Evolutionary conservation across 2,797 vertebrate species (phyloP).

Genomic region (Mergus octosetaceus): DNA sequence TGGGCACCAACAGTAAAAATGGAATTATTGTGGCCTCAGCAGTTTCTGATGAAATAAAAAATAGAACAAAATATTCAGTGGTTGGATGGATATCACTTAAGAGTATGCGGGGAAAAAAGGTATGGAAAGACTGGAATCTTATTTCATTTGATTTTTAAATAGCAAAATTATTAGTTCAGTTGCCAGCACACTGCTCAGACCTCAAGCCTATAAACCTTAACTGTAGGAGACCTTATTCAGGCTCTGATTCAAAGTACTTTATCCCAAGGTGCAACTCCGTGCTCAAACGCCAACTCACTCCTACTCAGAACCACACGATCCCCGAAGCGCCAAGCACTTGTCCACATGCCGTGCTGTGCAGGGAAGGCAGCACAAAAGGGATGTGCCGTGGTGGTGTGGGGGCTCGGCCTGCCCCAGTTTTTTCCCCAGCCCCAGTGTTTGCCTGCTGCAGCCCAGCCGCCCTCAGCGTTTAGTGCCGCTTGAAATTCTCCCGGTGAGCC

Average conservation of each 20-base stretch:
- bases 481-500: slow-evolving; percentile 30
- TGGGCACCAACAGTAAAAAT: neutral
- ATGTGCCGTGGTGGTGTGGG: rapidly evolving
- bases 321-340: too few relatives aligned
- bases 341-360: neutral
- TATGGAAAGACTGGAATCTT: neutral
- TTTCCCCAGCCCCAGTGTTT: rapidly evolving
- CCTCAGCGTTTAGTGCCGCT: neutral
- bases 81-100: neutral
- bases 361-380: rapidly evolving
- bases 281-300: neutral
- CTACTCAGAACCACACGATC: rapidly evolving
- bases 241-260: neutral
- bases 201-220: neutral
- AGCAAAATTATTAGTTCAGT: neutral
- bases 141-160: neutral
- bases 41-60: neutral
- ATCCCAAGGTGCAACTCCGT: neutral
- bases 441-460: neutral
- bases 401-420: rapidly evolving
- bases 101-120: neutral
- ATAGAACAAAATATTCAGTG: neutral
- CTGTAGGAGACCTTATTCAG: neutral
- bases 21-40: neutral
- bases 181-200: neutral